Evolutionary conservation across 2,888 invertebrate species (phyloP).

Genomic region (Thalpophila matura): DNA sequence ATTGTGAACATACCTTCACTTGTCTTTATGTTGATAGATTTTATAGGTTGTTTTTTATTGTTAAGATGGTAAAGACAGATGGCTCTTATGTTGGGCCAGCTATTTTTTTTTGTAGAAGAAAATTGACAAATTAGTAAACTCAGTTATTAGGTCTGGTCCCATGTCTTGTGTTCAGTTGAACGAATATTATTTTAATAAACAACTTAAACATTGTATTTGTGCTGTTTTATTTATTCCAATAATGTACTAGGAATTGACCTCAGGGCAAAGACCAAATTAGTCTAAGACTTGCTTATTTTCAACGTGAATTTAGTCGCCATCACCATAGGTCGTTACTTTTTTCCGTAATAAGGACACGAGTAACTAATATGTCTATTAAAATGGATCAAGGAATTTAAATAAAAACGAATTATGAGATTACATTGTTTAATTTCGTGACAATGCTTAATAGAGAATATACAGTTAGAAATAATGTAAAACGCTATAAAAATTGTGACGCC

Average conservation of each 20-base stretch:
- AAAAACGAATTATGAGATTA: conserved; percentile 77
- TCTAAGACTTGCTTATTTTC: too few relatives aligned
- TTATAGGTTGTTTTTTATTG: conserved; percentile 90
- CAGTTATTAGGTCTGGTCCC: conserved; percentile 89
- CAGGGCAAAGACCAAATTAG: too few relatives aligned
- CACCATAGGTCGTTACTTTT: too few relatives aligned
- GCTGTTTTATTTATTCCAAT: conserved; percentile 71
- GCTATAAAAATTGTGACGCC: conserved; percentile 80
- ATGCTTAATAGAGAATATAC: conserved; percentile 86
- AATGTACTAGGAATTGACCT: neutral
- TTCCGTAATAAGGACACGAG: too few relatives aligned
- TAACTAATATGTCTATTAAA: too few relatives aligned
- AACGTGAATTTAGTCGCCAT: too few relatives aligned
- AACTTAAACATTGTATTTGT: conserved; percentile 85
- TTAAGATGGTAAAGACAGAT: conserved; percentile 87
- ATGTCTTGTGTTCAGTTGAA: conserved; percentile 90
- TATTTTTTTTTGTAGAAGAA: conserved; percentile 81
- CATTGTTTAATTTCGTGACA: conserved; percentile 89
- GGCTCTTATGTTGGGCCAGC: conserved; percentile 71
- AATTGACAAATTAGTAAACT: conserved; percentile 88
- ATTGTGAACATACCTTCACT: conserved; percentile 44
- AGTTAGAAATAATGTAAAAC: conserved; percentile 79
- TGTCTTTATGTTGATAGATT: conserved; percentile 88
- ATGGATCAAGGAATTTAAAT: neutral
- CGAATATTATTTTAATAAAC: conserved; percentile 91